These are phyloP conservation scores for Carposina sasakii DNA, from an alignment of 1,140 invertebrate species.

Conservation along the genomic window DNA sequence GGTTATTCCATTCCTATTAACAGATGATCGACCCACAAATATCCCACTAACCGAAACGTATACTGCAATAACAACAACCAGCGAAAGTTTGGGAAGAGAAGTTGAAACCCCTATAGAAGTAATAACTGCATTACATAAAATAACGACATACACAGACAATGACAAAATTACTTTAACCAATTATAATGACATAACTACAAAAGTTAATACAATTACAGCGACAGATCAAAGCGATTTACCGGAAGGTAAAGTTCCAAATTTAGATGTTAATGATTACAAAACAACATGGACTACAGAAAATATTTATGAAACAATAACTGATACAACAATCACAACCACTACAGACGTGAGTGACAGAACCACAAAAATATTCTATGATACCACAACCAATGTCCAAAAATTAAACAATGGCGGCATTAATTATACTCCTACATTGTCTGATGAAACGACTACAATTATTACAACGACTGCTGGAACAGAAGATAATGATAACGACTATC, in stretches of 20 bases:
- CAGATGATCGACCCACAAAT: constrained; percentile 65
- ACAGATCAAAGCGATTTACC: neutral
- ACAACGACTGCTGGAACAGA: too few relatives aligned
- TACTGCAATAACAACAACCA: constrained; percentile 38
- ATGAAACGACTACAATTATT: too few relatives aligned
- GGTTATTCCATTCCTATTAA: constrained; percentile 63
- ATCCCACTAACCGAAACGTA: constrained; percentile 63
- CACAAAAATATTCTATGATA: neutral
- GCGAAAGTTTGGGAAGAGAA: constrained; percentile 20
- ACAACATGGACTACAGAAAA: neutral
- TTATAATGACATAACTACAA: neutral
- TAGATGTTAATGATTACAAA: too few relatives aligned
- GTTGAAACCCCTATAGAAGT: constrained; percentile 17
- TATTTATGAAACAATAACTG: neutral
- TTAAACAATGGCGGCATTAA: neutral
- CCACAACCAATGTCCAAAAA: neutral
- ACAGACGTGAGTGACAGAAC: neutral
- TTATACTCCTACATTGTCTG: too few relatives aligned
- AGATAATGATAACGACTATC: constrained; percentile 18
- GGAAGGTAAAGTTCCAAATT: neutral
- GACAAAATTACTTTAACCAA: neutral
- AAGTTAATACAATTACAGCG: neutral
- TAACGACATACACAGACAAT: neutral
- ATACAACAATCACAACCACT: neutral
- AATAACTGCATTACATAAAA: constrained; percentile 8